Evolutionary conservation across 2,797 vertebrate genomes (phyloP).

Genomic region (Cacajao melanocephalus): DNA sequence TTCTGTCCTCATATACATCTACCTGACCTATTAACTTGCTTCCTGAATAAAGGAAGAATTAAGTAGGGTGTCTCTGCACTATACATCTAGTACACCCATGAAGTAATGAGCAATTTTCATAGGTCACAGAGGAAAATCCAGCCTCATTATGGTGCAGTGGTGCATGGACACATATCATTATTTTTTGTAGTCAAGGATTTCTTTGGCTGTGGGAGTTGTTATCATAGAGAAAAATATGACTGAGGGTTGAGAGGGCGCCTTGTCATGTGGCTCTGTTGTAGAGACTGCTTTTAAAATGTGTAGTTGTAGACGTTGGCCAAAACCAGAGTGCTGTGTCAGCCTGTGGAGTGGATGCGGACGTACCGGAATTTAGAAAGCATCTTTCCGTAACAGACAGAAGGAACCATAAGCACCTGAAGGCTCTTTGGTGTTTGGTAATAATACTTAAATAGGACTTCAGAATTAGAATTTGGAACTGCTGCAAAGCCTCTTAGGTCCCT

Average conservation of each 20-base stretch:
- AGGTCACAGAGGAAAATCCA: neutral
- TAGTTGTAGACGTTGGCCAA: neutral
- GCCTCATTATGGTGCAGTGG: neutral
- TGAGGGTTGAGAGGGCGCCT: neutral
- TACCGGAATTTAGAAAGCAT: neutral
- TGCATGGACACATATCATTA: neutral
- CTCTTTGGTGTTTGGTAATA: neutral
- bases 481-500: neutral
- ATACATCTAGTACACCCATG: neutral
- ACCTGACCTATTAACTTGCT: neutral
- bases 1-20: neutral
- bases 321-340: neutral
- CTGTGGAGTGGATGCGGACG: neutral
- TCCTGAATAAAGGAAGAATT: neutral
- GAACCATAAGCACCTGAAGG: neutral
- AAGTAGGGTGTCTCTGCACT: neutral
- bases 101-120: neutral
- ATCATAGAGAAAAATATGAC: slow-evolving; percentile 25
- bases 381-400: neutral
- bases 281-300: neutral
- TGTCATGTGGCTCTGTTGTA: neutral
- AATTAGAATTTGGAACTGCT: neutral
- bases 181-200: slow-evolving; percentile 36
- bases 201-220: slow-evolving; percentile 16
- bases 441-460: no score